phyloP scores from a whole-genome alignment of 1,140 invertebrate species.

The Drepana arcuata region DNA sequence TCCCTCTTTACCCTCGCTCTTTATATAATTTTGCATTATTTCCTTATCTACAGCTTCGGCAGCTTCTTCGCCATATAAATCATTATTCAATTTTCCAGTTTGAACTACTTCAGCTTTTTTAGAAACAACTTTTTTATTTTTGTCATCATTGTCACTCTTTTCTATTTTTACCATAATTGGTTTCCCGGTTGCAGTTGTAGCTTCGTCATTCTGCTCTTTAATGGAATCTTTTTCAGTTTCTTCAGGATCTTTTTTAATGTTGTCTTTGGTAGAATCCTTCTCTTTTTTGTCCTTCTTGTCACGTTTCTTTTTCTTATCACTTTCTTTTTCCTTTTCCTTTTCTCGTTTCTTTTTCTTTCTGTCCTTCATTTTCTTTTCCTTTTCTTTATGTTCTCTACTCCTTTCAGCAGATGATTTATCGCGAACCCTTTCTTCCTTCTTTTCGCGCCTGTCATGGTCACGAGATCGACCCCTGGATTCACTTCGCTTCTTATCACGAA shows the following conservation, averaged over 20 bases:
- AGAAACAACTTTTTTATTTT: slow-evolving; percentile 9
- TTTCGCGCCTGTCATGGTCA: slow-evolving; percentile 44
- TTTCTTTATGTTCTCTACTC: slow-evolving; percentile 55
- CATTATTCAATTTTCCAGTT: slow-evolving; percentile 30
- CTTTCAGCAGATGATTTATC: slow-evolving; percentile 53
- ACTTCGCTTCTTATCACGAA: slow-evolving; percentile 49
- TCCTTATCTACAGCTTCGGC: slow-evolving; percentile 58
- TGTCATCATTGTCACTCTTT: slow-evolving; percentile 9
- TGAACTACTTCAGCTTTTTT: slow-evolving; percentile 17
- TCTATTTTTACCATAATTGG: slow-evolving; percentile 6
- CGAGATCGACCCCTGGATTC: slow-evolving; percentile 59
- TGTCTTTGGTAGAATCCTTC: no score
- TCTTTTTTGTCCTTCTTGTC: slow-evolving; percentile 69
- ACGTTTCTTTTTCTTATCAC: slow-evolving; percentile 61
- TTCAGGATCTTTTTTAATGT: slow-evolving; percentile 33
- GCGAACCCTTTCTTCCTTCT: slow-evolving; percentile 52
- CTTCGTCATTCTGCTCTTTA: slow-evolving; percentile 4
- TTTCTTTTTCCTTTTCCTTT: slow-evolving; percentile 67
- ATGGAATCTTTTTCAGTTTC: slow-evolving; percentile 8
- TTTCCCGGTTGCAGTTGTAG: slow-evolving; percentile 12
- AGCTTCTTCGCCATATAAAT: slow-evolving; percentile 61
- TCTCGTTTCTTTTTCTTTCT: slow-evolving; percentile 62
- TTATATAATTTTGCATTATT: slow-evolving; percentile 65
- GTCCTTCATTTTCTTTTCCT: slow-evolving; percentile 65
- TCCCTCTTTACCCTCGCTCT: slow-evolving; percentile 25